Evolutionary conservation across 53 echinoderm and acorn worm species (phyloP), one percentile per base, ranked within the genome.

Genomic region (Antedon mediterranea): DNA sequence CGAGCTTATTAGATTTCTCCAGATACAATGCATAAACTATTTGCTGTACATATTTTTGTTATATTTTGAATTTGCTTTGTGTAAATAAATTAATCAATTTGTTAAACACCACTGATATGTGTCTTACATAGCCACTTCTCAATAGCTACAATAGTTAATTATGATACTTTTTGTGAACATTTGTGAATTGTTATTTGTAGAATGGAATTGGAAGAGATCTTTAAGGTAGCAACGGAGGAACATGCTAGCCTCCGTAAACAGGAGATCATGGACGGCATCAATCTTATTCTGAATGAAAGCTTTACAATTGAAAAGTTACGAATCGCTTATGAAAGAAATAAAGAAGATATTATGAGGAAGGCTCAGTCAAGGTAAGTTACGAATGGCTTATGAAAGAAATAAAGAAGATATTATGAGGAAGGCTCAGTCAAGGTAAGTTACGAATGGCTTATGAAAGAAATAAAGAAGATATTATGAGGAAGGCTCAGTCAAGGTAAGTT

Each of bases 171-270:
- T 73, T 73, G 3, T 31, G 23, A 7, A 9, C 29, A 9, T 28
- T 23, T 73, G 1, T 28, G 14, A 43, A 13, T 71, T 23, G n/a
- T n/a, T n/a, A n/a, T n/a, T n/a, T n/a, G n/a, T 78, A 89, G 89
- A 78, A 86, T 89, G 89, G 89, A 92, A 37, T 34, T 86, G 72
- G 92, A 92, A 41, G 81, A 89, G 57, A 84, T 82, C 18, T 92
- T 92, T 86, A 79, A 75, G 31, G 77, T 91, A 29, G 82, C 81
- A 0, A 34, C 86, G 31, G 92, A 89, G 72, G 89, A 92, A 78
- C 89, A 89, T 74, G 79, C 74, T 43, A 76, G 76, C 28, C 74
- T 89, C 43, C 76, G 91, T 31, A 89, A 92, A 71, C 34, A 82
- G 72, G 89, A 92, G 43, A 83, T 92, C 73, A 31, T 89, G 15